Base-by-base conservation (phyloP, 2,888 invertebrate species). In the Onthophagus sagittarius region DNA sequence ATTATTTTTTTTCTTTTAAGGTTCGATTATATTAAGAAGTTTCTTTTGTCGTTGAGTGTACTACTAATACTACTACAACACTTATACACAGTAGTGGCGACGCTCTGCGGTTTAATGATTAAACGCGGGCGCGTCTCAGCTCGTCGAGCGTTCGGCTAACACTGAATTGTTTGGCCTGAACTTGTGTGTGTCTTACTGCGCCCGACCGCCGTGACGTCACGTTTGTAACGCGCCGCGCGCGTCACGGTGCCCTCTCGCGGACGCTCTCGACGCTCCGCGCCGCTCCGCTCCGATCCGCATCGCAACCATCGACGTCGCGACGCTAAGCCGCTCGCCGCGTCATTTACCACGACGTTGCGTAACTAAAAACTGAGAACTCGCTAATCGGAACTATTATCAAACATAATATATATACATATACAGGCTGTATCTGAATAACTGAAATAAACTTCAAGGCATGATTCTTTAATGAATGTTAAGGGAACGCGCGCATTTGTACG, bases 151-250 rank as follows among this genome's bases (percentile, higher is more conserved):
- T 32, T 67, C 67, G 67, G 67, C 67, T 67, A 67, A 67, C 67
- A 67, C 67, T 67, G 67, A 67, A 67, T 67, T 67, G 67, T 67
- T 67, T 67, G 32, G 67, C 67, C 67, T 67, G 67, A 67, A 67
- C 67, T 67, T 67, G 67, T 67, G 67, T 67, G 67, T 67, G 67
- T 67, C 67, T 67, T 67, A 67, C 67, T 67, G 67, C 67, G 67
- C 67, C 31, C 67, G 15, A 32, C 15, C 32, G 32, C 67, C 67
- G 31, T 67, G 67, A 67, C 67, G 67, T 67, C 67, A 67, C 67
- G 32, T 23, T 67, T 67, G 32, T 67, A 31, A 67, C 67, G 32
- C 67, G 32, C 67, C 67, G 67, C 23, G 67, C 32, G 32, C 67
- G 67, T 67, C 67, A 67, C 67, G 67, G 67, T 15, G 23, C 15